Evolutionary conservation across 2,888 invertebrate genomes (phyloP).

Genomic region (Xanthia icteritia): DNA sequence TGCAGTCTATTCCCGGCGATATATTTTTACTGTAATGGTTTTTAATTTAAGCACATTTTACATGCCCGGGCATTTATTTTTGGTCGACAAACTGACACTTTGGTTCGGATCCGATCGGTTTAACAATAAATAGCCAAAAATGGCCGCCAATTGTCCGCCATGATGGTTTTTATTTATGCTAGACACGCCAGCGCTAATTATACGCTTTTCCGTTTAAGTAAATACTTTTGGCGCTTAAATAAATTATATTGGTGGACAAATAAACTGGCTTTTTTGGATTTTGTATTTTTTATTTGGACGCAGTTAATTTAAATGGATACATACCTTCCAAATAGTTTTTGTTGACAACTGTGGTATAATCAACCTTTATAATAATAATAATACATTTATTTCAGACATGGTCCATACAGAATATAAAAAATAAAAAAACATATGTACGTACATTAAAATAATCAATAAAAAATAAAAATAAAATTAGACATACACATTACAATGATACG

Average conservation of each 20-base stretch:
- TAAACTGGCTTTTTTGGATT: neutral
- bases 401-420: too few species aligned
- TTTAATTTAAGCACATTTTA: constrained; percentile 55
- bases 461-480: too few species aligned
- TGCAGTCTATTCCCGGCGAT: constrained; percentile 10
- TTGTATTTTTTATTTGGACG: constrained; percentile 10
- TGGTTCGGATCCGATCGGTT: constrained; percentile 47
- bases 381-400: too few species aligned
- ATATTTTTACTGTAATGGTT: constrained; percentile 34
- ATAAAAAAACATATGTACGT: too few species aligned
- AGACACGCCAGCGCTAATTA: constrained; percentile 56
- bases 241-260: constrained; percentile 34
- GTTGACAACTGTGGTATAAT: neutral
- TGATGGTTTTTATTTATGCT: constrained; percentile 61
- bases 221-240: constrained; percentile 42
- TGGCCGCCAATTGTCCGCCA: constrained; percentile 52
- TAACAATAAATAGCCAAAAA: constrained; percentile 63
- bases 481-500: too few species aligned
- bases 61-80: constrained; percentile 62
- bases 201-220: constrained; percentile 51
- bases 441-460: too few species aligned
- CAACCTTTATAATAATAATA: too few species aligned
- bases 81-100: constrained; percentile 65
- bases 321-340: neutral
- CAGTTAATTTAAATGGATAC: neutral